These are phyloP conservation scores for Hartigia nigra DNA, from an alignment of 2,888 invertebrate genomes.

Conservation along the genomic window DNA sequence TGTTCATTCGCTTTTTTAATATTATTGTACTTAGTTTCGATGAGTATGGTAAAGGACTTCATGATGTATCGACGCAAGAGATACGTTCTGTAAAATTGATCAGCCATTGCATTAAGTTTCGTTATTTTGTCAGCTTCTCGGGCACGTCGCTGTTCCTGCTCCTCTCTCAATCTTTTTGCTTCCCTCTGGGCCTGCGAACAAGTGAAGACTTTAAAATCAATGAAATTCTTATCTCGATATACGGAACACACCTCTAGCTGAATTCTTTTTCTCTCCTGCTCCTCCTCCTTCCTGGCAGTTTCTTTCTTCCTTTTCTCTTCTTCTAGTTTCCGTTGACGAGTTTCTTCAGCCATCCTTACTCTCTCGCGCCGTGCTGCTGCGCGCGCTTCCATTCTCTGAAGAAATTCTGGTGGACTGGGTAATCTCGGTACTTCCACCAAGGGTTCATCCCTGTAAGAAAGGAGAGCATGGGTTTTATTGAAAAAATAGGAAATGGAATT, in stretches of 20 bases:
- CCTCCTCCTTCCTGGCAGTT: slow-evolving; percentile 61
- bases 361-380: slow-evolving; percentile 73
- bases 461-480: slow-evolving; percentile 61
- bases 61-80: slow-evolving; percentile 51
- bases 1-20: slow-evolving; percentile 69
- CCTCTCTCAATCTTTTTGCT: slow-evolving; percentile 47
- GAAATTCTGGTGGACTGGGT: slow-evolving; percentile 71
- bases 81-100: slow-evolving; percentile 50
- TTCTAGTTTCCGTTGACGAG: slow-evolving; percentile 59
- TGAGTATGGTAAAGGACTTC: slow-evolving; percentile 43
- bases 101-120: slow-evolving; percentile 43
- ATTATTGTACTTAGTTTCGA: slow-evolving; percentile 41
- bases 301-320: slow-evolving; percentile 63
- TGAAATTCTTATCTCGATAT: not conserved
- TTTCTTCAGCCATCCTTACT: slow-evolving; percentile 59
- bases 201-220: slow-evolving; percentile 8
- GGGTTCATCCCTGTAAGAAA: slow-evolving; percentile 41
- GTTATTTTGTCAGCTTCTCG: slow-evolving; percentile 45
- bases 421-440: slow-evolving; percentile 36
- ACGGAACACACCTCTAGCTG: slow-evolving; percentile 59
- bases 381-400: slow-evolving; percentile 79
- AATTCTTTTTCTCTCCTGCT: slow-evolving; percentile 61
- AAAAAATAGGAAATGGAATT: slow-evolving; percentile 4
- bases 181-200: slow-evolving; percentile 48
- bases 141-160: slow-evolving; percentile 46